Evolutionary conservation across 2,888 invertebrate genomes (phyloP).

Genomic region (Yponomeuta sedellus): DNA sequence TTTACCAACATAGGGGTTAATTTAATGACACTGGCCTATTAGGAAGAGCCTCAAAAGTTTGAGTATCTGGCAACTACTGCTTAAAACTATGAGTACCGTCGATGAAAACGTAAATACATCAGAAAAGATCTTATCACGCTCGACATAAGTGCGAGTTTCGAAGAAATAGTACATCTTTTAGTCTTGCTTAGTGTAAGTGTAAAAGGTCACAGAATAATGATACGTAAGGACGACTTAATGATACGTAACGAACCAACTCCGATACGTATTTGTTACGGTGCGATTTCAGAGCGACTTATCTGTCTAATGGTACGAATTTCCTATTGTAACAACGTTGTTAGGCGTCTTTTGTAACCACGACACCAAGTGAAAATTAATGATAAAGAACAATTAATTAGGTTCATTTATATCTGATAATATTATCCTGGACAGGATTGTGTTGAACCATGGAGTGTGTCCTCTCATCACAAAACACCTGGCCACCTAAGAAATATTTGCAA

Average conservation of each 20-base stretch:
- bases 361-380: not conserved
- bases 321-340: not conserved
- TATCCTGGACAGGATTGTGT: too few species aligned
- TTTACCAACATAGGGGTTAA: slow-evolving; percentile 65
- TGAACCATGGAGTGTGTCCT: too few species aligned
- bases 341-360: not conserved
- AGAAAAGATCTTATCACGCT: not conserved
- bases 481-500: too few species aligned
- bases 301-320: not conserved
- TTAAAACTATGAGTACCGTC: not conserved
- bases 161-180: not conserved
- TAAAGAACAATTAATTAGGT: too few species aligned
- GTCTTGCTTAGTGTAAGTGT: not conserved
- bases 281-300: slow-evolving; percentile 33
- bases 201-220: not conserved
- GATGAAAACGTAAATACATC: not conserved
- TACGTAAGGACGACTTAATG: slow-evolving; percentile 36
- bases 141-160: not conserved
- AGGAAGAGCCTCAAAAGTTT: slow-evolving; percentile 28
- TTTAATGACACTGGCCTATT: slow-evolving; percentile 67
- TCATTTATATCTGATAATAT: too few species aligned
- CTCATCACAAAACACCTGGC: too few species aligned
- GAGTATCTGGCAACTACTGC: not conserved
- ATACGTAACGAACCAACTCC: slow-evolving; percentile 66
- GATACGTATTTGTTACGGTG: slow-evolving; percentile 67